These are phyloP conservation scores for Rostratula benghalensis DNA, from an alignment of 2,113 vertebrate genomes.

Conservation along the genomic window DNA sequence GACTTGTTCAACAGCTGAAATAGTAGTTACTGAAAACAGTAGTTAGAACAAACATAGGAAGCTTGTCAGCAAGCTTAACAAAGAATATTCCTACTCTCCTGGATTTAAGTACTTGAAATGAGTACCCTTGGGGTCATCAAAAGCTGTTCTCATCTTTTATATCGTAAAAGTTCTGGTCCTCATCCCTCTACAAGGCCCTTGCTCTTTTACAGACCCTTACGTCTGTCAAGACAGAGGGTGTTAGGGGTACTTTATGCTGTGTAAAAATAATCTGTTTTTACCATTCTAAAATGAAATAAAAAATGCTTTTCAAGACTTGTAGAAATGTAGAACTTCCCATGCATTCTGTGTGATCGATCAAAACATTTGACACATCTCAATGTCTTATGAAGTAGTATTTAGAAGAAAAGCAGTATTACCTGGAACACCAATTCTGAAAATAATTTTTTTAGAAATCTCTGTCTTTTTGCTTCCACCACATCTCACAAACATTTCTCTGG, in stretches of 20 bases:
- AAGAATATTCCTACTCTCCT: neutral
- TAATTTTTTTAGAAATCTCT: neutral
- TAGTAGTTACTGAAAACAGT: too few relatives aligned
- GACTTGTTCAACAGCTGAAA: neutral
- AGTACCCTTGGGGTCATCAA: neutral
- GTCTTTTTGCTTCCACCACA: neutral
- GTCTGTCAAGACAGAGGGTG: neutral
- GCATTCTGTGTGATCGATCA: fast-evolving
- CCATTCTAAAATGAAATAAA: neutral
- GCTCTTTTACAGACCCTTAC: neutral
- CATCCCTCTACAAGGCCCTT: neutral
- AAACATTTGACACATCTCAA: neutral
- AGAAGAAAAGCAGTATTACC: neutral
- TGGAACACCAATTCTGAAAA: neutral
- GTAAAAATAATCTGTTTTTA: neutral
- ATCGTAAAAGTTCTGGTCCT: neutral
- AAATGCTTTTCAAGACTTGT: neutral
- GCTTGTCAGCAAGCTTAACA: neutral
- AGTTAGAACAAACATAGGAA: neutral
- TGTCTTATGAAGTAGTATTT: neutral
- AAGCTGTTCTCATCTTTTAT: neutral
- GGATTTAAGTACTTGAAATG: neutral
- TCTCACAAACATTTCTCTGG: neutral
- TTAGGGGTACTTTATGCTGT: neutral
- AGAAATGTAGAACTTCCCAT: neutral